Percentiles rank a stretch among this genome's conserved stretches.
Evolutionary conservation across 2,888 invertebrate genomes (phyloP).

Genomic region (Orgyia antiqua): DNA sequence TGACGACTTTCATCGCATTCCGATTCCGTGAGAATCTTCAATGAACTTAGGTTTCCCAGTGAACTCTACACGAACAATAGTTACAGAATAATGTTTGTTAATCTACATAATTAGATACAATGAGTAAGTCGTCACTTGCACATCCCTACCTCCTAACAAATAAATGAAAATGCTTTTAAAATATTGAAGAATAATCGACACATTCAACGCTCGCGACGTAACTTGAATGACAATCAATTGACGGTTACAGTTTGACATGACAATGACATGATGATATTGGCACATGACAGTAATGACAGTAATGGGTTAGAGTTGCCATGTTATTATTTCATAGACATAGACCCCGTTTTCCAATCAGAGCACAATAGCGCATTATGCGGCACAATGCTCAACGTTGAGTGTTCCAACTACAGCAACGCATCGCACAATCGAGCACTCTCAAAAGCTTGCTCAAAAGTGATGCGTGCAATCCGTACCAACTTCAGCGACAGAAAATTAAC

Average conservation of each 20-base stretch:
- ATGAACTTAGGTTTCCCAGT: slow-evolving; percentile 54
- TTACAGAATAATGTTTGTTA: slow-evolving; percentile 48
- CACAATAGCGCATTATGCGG: too few relatives aligned
- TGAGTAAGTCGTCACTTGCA: slow-evolving; percentile 27
- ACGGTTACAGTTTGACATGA: background rate
- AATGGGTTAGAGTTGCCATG: too few relatives aligned
- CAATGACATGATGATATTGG: background rate
- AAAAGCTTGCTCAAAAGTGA: too few relatives aligned
- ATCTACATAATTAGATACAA: slow-evolving; percentile 59
- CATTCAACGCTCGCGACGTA: background rate
- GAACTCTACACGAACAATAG: slow-evolving; percentile 58
- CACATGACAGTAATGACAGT: too few relatives aligned
- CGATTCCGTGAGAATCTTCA: slow-evolving; percentile 52
- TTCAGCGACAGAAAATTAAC: too few relatives aligned
- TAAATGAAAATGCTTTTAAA: slow-evolving; percentile 3
- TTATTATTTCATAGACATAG: too few relatives aligned
- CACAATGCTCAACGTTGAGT: too few relatives aligned
- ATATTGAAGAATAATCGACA: background rate
- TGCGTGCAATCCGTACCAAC: too few relatives aligned
- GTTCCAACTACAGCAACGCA: too few relatives aligned
- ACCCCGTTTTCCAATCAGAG: too few relatives aligned
- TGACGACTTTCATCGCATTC: slow-evolving; percentile 58
- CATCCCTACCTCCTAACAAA: slow-evolving; percentile 37
- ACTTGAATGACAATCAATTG: background rate
- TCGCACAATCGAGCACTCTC: too few relatives aligned